Percentiles rank a stretch among this genome's conserved stretches.
These are phyloP conservation scores for Iselma pallidipennis DNA, from an alignment of 2,888 invertebrate genomes.

Conservation along the genomic window DNA sequence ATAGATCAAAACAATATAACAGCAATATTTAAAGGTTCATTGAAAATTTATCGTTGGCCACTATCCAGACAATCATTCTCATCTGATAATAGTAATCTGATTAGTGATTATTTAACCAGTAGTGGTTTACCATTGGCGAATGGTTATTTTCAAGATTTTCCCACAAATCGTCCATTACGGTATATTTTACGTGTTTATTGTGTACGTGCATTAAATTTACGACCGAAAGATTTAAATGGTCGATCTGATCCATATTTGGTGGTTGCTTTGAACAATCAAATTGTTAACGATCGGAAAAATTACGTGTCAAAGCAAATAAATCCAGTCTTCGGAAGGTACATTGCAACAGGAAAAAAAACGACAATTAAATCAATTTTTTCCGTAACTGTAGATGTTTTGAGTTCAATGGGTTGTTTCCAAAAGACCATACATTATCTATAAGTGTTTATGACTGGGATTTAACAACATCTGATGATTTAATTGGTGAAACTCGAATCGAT, in stretches of 20 bases:
- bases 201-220: constrained; percentile 71
- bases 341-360: background rate
- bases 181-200: constrained; percentile 78
- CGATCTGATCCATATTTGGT: constrained; percentile 80
- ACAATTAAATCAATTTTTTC: background rate
- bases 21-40: constrained; percentile 48
- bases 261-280: constrained; percentile 68
- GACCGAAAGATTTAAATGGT: constrained; percentile 70
- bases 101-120: constrained; percentile 52
- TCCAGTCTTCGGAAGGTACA: constrained; percentile 80
- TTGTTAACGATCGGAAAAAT: constrained; percentile 69
- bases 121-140: constrained; percentile 61
- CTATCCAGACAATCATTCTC: constrained; percentile 55
- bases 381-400: constrained; percentile 69
- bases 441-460: constrained; percentile 77
- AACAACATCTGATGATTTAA: constrained; percentile 71
- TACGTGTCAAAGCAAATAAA: constrained; percentile 74
- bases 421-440: constrained; percentile 73
- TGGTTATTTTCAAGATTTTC: constrained; percentile 66
- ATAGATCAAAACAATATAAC: constrained; percentile 57
- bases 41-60: constrained; percentile 70
- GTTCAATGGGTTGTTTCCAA: constrained; percentile 72
- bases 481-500: constrained; percentile 84
- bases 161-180: constrained; percentile 64
- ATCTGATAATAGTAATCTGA: no score